These are phyloP conservation scores for Spinus olivaceus DNA, from an alignment of 2,797 vertebrate genomes.

Conservation along the genomic window DNA sequence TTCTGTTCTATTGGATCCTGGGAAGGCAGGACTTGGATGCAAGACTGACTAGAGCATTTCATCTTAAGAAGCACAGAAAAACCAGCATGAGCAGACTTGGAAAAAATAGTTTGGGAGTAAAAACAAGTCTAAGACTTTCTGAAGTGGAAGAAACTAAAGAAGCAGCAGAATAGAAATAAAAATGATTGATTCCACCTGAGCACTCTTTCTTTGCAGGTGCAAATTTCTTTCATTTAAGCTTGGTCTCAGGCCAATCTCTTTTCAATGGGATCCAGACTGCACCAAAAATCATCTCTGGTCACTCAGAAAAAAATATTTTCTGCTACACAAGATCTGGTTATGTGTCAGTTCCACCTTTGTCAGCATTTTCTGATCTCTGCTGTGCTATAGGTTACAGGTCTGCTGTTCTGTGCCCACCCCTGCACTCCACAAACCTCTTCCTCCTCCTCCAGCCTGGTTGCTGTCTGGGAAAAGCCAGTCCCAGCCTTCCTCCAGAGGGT, in stretches of 20 bases:
- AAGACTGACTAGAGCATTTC: not conserved
- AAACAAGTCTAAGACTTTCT: not conserved
- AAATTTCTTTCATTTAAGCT: not conserved
- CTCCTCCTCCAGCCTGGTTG: not conserved
- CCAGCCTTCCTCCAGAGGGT: not conserved
- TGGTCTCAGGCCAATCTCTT: not conserved
- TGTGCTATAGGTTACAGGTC: not conserved
- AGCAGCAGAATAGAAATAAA: not conserved
- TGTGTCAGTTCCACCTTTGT: not conserved
- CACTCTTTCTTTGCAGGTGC: not conserved
- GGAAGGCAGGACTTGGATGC: not conserved
- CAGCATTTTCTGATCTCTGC: not conserved
- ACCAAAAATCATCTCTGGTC: not conserved
- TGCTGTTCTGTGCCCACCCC: not conserved
- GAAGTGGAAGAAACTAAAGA: not conserved
- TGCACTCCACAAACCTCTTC: not conserved
- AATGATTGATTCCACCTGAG: accelerated
- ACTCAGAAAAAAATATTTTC: not conserved
- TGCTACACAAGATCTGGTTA: not conserved
- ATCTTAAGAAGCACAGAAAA: not conserved
- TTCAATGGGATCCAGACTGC: not conserved
- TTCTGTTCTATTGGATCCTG: not conserved
- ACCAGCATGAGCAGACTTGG: accelerated
- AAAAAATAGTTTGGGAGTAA: not conserved
- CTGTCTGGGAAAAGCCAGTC: not conserved